Conservation (phyloP, 2,113 vertebrate species). For the Uropsilus gracilis region DNA sequence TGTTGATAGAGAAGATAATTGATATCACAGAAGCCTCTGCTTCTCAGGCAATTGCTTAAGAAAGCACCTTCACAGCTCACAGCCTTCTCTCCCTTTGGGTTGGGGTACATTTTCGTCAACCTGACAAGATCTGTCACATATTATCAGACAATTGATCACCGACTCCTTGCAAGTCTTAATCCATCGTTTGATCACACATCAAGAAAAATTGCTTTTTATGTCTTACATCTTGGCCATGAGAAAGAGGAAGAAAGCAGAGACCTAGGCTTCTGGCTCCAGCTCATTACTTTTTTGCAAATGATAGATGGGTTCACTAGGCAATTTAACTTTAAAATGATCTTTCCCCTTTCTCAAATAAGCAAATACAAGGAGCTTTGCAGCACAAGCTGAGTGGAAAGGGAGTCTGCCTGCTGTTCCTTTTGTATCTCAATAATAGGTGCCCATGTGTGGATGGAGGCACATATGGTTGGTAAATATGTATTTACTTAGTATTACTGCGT, state of each 20-base stretch:
- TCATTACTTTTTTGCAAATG: slow-evolving; percentile 60
- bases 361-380: slow-evolving; percentile 51
- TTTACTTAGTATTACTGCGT: slow-evolving; percentile 52
- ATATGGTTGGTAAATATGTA: slow-evolving; percentile 32
- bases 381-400: slow-evolving; percentile 49
- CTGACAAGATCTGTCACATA: slow-evolving; percentile 68
- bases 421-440: background rate
- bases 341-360: slow-evolving; percentile 61
- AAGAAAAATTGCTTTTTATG: slow-evolving; percentile 67
- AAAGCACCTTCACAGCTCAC: slow-evolving; percentile 73
- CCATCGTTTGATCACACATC: slow-evolving; percentile 67
- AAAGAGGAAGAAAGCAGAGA: background rate
- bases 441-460: background rate
- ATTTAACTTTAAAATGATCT: slow-evolving; percentile 76
- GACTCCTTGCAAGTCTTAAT: slow-evolving; percentile 64
- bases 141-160: slow-evolving; percentile 69
- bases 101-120: slow-evolving; percentile 50
- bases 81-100: slow-evolving; percentile 55
- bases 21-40: slow-evolving; percentile 29
- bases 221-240: slow-evolving; percentile 40
- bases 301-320: slow-evolving; percentile 73
- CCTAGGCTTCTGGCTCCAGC: slow-evolving; percentile 44
- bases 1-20: slow-evolving; percentile 54
- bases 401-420: background rate
- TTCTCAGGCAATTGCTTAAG: slow-evolving; percentile 55